A percentile compares a stretch with the other conserved stretches of the same genome.
These are phyloP conservation scores for Nannoperca australis DNA, from an alignment of 2,797 vertebrate genomes.

Conservation along the genomic window DNA sequence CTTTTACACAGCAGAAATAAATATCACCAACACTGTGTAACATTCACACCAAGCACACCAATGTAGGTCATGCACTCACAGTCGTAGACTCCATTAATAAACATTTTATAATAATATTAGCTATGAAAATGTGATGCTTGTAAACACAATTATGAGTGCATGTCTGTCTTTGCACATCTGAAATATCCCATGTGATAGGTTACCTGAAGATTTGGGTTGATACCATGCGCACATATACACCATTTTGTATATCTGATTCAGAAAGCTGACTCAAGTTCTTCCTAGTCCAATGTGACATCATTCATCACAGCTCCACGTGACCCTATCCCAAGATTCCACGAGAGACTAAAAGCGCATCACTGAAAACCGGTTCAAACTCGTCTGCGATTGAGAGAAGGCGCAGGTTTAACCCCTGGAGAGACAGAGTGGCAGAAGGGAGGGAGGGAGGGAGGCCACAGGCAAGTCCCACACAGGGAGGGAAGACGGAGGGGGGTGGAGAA, in stretches of 20 bases:
- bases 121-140: not conserved
- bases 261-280: conserved; percentile 86
- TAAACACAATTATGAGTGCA: not conserved
- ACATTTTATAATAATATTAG: not conserved
- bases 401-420: conserved; percentile 89
- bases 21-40: conserved; percentile 10
- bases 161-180: not conserved
- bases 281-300: conserved; percentile 89
- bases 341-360: conserved; percentile 91
- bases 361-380: conserved; percentile 93
- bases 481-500: conserved; percentile 58
- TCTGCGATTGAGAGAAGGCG: conserved; percentile 83
- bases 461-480: conserved; percentile 23
- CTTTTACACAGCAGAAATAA: conserved; percentile 60
- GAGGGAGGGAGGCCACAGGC: conserved; percentile 14
- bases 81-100: not conserved
- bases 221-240: not conserved
- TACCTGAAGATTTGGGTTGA: not conserved
- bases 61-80: conserved; percentile 25
- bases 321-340: conserved; percentile 91
- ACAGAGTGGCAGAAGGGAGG: conserved; percentile 62
- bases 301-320: conserved; percentile 90
- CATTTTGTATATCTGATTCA: conserved; percentile 54
- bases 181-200: not conserved
- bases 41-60: conserved; percentile 14